Evolutionary conservation across 2,797 vertebrate species (phyloP).

Genomic region (Astyanax mexicanus): DNA sequence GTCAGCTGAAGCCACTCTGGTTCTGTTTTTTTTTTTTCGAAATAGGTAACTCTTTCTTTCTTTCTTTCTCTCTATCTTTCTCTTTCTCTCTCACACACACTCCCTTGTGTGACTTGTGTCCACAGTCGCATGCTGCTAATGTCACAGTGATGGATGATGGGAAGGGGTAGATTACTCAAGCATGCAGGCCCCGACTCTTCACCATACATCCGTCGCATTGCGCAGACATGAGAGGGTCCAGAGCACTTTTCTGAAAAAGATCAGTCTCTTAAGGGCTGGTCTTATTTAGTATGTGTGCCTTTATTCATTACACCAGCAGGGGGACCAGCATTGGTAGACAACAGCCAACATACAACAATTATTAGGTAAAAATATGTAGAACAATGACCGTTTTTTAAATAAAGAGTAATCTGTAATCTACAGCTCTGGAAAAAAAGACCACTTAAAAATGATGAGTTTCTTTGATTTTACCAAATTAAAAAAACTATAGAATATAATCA

Average conservation of each 20-base stretch:
- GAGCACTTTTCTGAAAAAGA: constrained; percentile 17
- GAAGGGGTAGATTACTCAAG: constrained; percentile 65
- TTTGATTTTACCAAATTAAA: too few species aligned
- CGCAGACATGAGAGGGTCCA: constrained; percentile 58
- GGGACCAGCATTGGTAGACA: too few species aligned
- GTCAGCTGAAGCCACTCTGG: background rate
- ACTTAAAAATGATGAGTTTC: too few species aligned
- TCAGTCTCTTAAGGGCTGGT: background rate
- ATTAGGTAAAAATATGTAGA: too few species aligned
- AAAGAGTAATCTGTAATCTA: too few species aligned
- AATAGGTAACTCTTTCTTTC: constrained; percentile 19
- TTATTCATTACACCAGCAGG: too few species aligned
- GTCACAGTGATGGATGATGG: constrained; percentile 76
- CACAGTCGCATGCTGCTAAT: constrained; percentile 66
- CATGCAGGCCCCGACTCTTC: constrained; percentile 61
- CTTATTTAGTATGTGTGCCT: too few species aligned
- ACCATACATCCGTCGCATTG: constrained; percentile 71
- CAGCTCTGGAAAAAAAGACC: too few species aligned
- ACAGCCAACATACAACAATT: too few species aligned
- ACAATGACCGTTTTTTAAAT: too few species aligned
- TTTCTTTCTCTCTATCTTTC: constrained; percentile 2
- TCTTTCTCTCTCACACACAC: background rate
- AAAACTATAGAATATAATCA: too few species aligned
- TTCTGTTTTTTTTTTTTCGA: constrained; percentile 17
- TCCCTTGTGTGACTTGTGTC: constrained; percentile 63